Conservation (phyloP, 2,113 vertebrate genomes). For the Mirounga angustirostris region DNA sequence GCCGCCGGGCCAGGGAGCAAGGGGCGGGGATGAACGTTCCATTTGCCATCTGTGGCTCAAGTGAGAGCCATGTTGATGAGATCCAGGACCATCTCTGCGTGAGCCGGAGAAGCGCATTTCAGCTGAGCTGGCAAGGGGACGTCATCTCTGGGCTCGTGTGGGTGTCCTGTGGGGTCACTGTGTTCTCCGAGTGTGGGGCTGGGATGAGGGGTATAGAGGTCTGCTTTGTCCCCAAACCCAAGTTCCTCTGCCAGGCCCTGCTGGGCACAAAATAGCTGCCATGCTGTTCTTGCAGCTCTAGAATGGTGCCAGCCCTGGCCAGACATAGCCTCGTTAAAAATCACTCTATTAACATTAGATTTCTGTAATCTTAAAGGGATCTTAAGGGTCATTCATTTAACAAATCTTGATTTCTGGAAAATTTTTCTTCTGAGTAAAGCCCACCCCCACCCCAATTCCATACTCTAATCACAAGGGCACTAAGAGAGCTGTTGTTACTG, state of each 20-base stretch:
- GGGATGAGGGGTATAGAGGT: background rate
- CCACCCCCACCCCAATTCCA: background rate
- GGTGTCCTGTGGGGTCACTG: background rate
- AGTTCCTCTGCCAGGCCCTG: background rate
- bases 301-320: background rate
- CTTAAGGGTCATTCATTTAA: background rate
- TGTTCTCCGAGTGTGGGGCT: background rate
- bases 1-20: constrained; percentile 51
- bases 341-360: too few species aligned
- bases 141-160: constrained; percentile 1
- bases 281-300: background rate
- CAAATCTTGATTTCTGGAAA: constrained; percentile 29
- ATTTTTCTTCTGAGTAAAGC: constrained; percentile 46
- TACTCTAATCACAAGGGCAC: background rate
- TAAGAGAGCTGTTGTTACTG: background rate
- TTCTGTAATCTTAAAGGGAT: background rate
- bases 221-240: background rate
- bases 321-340: background rate
- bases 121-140: constrained; percentile 54
- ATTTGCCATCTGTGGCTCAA: constrained; percentile 71
- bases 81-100: constrained; percentile 61
- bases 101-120: background rate
- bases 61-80: background rate
- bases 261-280: background rate
- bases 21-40: constrained; percentile 42